These are phyloP conservation scores for Acanthosepion esculentum DNA, from an alignment of 2,888 invertebrate species.

Conservation along the genomic window DNA sequence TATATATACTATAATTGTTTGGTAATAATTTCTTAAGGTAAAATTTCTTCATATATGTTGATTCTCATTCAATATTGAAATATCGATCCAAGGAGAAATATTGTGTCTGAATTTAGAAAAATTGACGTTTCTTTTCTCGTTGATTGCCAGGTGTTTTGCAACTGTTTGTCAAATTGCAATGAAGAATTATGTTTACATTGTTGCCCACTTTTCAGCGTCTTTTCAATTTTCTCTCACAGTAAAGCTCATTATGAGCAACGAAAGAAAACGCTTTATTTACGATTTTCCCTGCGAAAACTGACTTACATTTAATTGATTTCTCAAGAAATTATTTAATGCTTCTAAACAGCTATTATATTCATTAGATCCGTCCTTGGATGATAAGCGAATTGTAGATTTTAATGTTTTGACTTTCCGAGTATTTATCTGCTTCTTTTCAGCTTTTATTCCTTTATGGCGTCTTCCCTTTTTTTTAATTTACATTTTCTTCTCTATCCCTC, in stretches of 20 bases:
- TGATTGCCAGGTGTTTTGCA: constrained; percentile 20
- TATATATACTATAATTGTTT: too few species aligned
- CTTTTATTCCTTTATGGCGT: too few species aligned
- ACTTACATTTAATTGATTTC: constrained; percentile 8
- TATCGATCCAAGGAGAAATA: not conserved
- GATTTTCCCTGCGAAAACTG: not conserved
- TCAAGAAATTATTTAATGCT: constrained; percentile 10
- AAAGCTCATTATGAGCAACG: not conserved
- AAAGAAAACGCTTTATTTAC: not conserved
- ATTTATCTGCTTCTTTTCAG: too few species aligned
- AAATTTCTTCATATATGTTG: not conserved
- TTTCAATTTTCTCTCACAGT: not conserved
- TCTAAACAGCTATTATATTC: constrained; percentile 7
- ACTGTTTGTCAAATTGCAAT: not conserved
- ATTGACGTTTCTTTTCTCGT: not conserved
- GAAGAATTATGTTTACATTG: not conserved
- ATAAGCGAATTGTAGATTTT: not conserved
- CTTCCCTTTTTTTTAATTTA: too few species aligned
- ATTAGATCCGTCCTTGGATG: constrained; percentile 22
- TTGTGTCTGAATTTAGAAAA: not conserved
- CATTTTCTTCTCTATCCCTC: too few species aligned
- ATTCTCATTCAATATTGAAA: not conserved
- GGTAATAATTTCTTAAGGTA: too few species aligned
- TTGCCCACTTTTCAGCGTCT: not conserved
- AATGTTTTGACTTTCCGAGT: not conserved